Evolutionary conservation across 2,888 invertebrate genomes (phyloP).

Genomic region (Octonoba sinensis): DNA sequence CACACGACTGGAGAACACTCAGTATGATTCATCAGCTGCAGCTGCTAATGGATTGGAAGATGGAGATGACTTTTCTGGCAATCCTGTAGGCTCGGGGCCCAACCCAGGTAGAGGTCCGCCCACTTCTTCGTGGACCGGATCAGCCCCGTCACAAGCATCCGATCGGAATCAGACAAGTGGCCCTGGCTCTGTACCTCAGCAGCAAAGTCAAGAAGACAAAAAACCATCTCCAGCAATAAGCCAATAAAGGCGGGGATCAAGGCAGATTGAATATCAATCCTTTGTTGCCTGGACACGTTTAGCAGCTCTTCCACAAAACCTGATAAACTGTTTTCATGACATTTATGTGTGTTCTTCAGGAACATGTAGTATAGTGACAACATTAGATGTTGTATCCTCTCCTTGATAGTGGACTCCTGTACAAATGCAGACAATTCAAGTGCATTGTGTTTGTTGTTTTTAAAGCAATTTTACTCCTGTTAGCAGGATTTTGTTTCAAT

Average conservation of each 20-base stretch:
- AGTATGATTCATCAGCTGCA: slow-evolving; percentile 82
- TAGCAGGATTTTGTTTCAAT: slow-evolving; percentile 53
- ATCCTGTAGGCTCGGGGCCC: slow-evolving; percentile 35
- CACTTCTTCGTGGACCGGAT: slow-evolving; percentile 40
- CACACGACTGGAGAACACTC: slow-evolving; percentile 97
- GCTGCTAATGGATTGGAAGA: slow-evolving; percentile 67
- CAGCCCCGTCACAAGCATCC: slow-evolving; percentile 24
- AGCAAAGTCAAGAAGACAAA: slow-evolving; percentile 64
- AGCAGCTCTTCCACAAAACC: slow-evolving; percentile 58
- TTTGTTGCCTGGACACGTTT: slow-evolving; percentile 27
- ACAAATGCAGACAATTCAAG: slow-evolving; percentile 39
- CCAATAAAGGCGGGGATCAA: slow-evolving; percentile 13
- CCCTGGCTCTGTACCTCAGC: slow-evolving; percentile 62
- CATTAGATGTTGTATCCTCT: slow-evolving; percentile 54
- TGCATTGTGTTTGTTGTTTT: slow-evolving; percentile 58
- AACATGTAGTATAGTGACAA: slow-evolving; percentile 60
- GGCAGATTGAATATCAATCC: neutral
- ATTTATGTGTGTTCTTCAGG: slow-evolving; percentile 56
- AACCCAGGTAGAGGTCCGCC: slow-evolving; percentile 44
- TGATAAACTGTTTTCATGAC: slow-evolving; percentile 36
- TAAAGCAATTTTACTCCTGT: slow-evolving; percentile 51
- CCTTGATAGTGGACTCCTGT: slow-evolving; percentile 53
- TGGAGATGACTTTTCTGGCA: slow-evolving; percentile 63
- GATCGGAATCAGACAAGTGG: slow-evolving; percentile 57
- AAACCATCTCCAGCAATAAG: slow-evolving; percentile 65